Evolutionary conservation across 2,888 invertebrate species (phyloP).

Genomic region (Drosophila mimica): DNA sequence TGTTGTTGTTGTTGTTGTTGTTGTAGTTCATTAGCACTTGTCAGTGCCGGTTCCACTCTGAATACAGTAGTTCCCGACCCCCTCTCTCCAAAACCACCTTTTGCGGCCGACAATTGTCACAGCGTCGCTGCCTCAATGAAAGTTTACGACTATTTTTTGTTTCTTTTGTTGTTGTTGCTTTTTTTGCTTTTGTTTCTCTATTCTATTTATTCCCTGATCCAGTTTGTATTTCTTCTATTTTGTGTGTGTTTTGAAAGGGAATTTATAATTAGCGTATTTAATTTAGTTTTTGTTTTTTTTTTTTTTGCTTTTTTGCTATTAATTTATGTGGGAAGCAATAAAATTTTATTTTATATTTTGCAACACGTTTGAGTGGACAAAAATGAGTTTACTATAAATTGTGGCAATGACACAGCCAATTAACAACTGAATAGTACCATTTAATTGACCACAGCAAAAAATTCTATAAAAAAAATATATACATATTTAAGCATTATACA

Average conservation of each 20-base stretch:
- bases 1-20: slow-evolving; percentile 17
- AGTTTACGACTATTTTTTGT: slow-evolving; percentile 53
- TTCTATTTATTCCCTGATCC: slow-evolving; percentile 22
- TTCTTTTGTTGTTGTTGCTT: slow-evolving; percentile 10
- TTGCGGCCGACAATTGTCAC: slow-evolving; percentile 57
- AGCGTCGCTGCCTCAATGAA: slow-evolving; percentile 59
- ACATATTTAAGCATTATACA: background rate
- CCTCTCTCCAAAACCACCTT: slow-evolving; percentile 1
- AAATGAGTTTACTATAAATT: slow-evolving; percentile 6
- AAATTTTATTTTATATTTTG: slow-evolving; percentile 18
- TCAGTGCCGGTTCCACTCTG: slow-evolving; percentile 59
- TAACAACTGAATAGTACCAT: slow-evolving; percentile 40
- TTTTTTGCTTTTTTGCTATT: slow-evolving; percentile 26
- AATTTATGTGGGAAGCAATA: slow-evolving; percentile 67
- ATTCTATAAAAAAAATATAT: background rate
- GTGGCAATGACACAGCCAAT: slow-evolving; percentile 29
- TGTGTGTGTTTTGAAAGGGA: slow-evolving; percentile 62
- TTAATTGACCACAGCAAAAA: slow-evolving; percentile 2
- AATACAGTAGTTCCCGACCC: slow-evolving; percentile 42
- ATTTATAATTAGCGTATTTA: slow-evolving; percentile 64
- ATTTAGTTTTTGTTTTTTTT: slow-evolving; percentile 4
- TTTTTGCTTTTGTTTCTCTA: slow-evolving; percentile 13
- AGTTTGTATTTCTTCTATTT: slow-evolving; percentile 9
- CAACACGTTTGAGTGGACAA: background rate
- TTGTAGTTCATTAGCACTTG: slow-evolving; percentile 77